Conservation (phyloP, 2,113 vertebrate genomes). For the Nanorana parkeri region DNA sequence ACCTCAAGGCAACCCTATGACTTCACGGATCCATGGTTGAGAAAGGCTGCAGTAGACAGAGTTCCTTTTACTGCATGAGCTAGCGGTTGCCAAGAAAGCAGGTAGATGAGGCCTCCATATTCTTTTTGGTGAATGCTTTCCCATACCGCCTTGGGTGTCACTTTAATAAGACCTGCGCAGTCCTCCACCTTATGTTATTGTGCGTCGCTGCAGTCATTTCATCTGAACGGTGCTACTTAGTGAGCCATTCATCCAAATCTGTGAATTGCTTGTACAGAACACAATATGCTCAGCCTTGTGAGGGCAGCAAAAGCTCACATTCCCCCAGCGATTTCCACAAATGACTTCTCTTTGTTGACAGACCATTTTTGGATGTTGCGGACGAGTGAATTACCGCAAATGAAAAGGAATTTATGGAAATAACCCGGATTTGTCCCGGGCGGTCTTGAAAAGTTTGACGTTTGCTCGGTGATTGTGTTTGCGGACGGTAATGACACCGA, state of each 20-base stretch:
- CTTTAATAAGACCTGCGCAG: no score
- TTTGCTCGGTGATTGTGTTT: constrained; percentile 4
- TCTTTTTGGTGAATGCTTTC: no score
- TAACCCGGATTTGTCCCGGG: background rate
- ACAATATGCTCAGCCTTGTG: background rate
- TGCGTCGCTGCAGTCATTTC: background rate
- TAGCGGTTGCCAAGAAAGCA: no score
- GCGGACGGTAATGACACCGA: background rate
- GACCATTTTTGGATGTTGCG: constrained; percentile 6
- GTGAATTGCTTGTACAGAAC: background rate
- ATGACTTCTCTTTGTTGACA: background rate
- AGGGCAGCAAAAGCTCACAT: constrained; percentile 17
- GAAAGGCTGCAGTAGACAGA: no score
- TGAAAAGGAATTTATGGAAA: background rate
- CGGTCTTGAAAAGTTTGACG: background rate
- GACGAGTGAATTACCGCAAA: constrained; percentile 7
- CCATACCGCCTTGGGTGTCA: no score
- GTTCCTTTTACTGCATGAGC: no score
- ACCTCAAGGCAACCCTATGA: no score
- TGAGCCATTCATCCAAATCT: background rate
- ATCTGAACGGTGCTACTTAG: no score
- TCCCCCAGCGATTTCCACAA: background rate
- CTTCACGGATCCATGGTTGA: no score
- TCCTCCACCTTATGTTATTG: background rate
- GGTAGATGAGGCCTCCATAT: no score